Base-by-base conservation (phyloP, 2,888 invertebrate genomes). In the Drosophila algonquin region DNA sequence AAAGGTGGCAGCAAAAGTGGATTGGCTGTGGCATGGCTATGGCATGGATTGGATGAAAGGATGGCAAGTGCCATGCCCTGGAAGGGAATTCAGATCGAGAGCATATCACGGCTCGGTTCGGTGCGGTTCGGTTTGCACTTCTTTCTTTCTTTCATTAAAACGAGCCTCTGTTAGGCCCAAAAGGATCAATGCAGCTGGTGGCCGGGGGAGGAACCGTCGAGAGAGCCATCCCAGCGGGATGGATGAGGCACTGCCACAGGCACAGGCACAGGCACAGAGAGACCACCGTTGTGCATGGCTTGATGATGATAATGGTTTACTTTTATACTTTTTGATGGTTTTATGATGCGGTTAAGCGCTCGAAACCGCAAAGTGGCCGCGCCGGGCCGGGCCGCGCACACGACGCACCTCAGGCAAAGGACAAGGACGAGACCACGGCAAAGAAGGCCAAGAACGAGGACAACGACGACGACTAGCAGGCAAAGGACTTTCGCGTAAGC, bases 271-370 rank as follows among this genome's bases (percentile, higher is more conserved):
- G 35, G 44, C 62, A 30, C 24, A 16, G 53, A 14, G 48, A 50
- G 81, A 78, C 77, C 79, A 81, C 75, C 81, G 80, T 73, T 54
- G 86, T 75, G 83, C 69, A 74, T 74, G 73, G 74, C 77, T 74
- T 86, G 79, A 88, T 88, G 83, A 84, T 84, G 81, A 88, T 84
- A 81, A 88, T 88, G 81, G 84, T 76, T 88, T 83, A 86, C 68
- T 83, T 84, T 86, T 87, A 80, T 87, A 86, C 76, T 75, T 77
- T 68, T 56, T 81, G 81, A 89, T 89, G 89, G 84, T 87, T 88
- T 85, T 88, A 88, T 87, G 89, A 88, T 85, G 85, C 89, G 89
- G 87, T 87, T 85, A 88, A 87, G 87, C 83, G 78, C 81, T 76
- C 67, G 55, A 80, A 85, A 89, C 85, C 85, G 80, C 85, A 85